phyloP scores from a whole-genome alignment of 2,888 invertebrate species.

The Melanchra persicariae region DNA sequence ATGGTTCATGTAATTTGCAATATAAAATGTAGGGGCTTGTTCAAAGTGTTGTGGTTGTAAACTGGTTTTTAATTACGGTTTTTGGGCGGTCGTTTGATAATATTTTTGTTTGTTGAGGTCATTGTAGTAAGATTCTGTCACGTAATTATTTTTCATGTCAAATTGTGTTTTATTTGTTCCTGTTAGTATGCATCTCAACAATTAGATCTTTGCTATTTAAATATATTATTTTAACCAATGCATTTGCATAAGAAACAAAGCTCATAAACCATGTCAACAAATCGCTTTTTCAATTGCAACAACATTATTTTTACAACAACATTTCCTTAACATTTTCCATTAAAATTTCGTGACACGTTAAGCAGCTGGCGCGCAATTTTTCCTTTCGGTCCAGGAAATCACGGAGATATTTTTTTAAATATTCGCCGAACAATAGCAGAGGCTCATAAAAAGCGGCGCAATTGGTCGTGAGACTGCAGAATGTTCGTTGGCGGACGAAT shows the following conservation, averaged over 20 bases:
- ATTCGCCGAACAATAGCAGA: constrained; percentile 71
- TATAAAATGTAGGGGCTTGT: constrained; percentile 29
- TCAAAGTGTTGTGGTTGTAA: not conserved
- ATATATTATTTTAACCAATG: not conserved
- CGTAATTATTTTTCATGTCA: not conserved
- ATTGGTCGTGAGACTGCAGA: constrained; percentile 75
- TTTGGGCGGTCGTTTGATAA: not conserved
- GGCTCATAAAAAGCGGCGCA: constrained; percentile 74
- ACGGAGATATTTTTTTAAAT: constrained; percentile 70
- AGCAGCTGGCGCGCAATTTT: constrained; percentile 56
- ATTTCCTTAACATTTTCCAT: constrained; percentile 39
- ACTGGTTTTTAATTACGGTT: constrained; percentile 10
- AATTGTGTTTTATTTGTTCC: too few relatives aligned
- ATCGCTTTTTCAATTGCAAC: constrained; percentile 11
- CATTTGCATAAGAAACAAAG: not conserved
- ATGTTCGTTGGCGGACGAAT: constrained; percentile 73
- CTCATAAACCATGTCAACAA: not conserved
- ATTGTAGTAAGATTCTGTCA: too few relatives aligned
- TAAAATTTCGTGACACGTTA: constrained; percentile 41
- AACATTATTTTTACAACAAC: constrained; percentile 1
- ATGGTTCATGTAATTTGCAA: constrained; percentile 44
- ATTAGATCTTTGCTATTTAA: too few relatives aligned
- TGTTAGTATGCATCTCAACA: too few relatives aligned
- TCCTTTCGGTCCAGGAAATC: constrained; percentile 55
- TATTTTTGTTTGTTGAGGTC: not conserved